A percentile compares a stretch with the other conserved stretches of the same genome.
These are phyloP conservation scores for Helobdella robusta DNA, from an alignment of 2,888 invertebrate genomes.

Conservation along the genomic window DNA sequence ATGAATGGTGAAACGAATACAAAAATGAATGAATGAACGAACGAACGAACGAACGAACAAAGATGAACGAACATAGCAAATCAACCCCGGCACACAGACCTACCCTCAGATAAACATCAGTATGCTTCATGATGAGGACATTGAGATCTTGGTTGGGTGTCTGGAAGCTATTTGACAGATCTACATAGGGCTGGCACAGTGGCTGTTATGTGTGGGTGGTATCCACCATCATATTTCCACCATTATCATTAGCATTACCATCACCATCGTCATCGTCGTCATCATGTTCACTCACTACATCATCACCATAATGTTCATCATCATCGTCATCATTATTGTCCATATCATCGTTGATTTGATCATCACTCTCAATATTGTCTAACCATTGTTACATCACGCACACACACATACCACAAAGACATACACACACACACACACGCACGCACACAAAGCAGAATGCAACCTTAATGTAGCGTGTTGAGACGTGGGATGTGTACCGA, in stretches of 20 bases:
- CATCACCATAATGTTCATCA: background rate
- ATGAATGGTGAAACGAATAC: background rate
- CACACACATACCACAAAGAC: too few relatives aligned
- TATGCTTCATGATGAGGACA: conserved; percentile 64
- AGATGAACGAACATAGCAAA: too few relatives aligned
- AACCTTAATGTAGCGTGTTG: conserved; percentile 55
- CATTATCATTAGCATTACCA: conserved; percentile 1
- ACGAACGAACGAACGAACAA: too few relatives aligned
- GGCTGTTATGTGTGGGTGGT: conserved; percentile 40
- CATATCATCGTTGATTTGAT: too few relatives aligned
- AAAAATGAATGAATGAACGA: background rate
- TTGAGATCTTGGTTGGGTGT: conserved; percentile 65
- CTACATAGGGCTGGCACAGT: conserved; percentile 64
- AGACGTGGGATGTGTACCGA: conserved; percentile 83
- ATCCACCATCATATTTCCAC: background rate
- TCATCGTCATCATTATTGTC: conserved; percentile 1
- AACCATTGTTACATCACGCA: too few relatives aligned
- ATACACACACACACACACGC: too few relatives aligned
- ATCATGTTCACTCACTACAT: conserved; percentile 5
- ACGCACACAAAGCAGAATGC: too few relatives aligned
- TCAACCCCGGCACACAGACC: conserved; percentile 23
- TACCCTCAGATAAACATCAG: conserved; percentile 65
- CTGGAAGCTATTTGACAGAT: conserved; percentile 71
- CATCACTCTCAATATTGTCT: too few relatives aligned
- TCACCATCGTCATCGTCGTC: background rate